Base-by-base conservation (phyloP, 2,113 vertebrate species). In the Oreochromis spilurus region DNA sequence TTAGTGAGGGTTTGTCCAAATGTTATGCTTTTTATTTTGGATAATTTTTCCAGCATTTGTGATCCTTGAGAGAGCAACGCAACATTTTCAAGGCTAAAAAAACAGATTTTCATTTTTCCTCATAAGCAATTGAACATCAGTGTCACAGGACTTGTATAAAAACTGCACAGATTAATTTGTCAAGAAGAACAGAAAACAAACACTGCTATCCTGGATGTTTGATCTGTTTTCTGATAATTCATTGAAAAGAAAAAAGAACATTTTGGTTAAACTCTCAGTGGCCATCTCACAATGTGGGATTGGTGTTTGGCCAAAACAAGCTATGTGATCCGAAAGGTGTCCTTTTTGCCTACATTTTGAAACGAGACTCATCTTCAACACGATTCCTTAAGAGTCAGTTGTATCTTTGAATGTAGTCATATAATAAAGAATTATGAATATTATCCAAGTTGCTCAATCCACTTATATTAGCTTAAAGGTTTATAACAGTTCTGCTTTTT, bases 81-180 rank as follows among this genome's bases (percentile, higher is more conserved):
- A 43, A 16, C 13, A 1, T 24, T 43, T 70, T 70, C 65, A 24
- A 43, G 13, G 38, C 38, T 43, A 14, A 43, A 70, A 70, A 70
- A 26, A 0, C 3, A 12, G 7, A 2, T 0, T 65, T 60, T 57
- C 4, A 26, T 26, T 57, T n/a, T n/a, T 13, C 31, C 7, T 40
- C 62, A 40, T 40, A 24, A 40, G 11, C 62, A 40, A 7, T 36
- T 40, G 36, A 67, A 40, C 19, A 40, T 67, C n/a, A 21, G n/a
- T 24, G 36, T 67, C 62, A 21, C 11, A 13, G 60, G 60, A 65
- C n/a, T 40, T 2, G 5, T 34, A 40, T 67, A 21, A 14, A 70
- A 70, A 70, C 0, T 43, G 7, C 38, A 16, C 1, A 24, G 24
- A 24, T 24, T 24, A 24, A 24, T 24, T 24, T 24, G 65, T 43